phyloP scores from a whole-genome alignment of 2,888 invertebrate species.

The Chaetogeoica ovagalla region DNA sequence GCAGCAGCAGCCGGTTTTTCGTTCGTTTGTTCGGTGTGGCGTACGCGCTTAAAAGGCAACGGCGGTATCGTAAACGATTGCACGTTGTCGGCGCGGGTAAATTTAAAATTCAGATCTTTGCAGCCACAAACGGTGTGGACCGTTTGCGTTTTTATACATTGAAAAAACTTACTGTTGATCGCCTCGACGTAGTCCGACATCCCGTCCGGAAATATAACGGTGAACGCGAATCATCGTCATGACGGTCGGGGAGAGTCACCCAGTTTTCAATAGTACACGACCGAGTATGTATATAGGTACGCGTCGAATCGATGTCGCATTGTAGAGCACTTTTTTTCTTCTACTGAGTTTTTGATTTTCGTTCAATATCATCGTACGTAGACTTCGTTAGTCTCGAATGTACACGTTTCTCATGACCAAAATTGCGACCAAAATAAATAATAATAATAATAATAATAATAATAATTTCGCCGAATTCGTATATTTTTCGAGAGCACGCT shows the following conservation, averaged over 20 bases:
- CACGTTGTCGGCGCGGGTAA: slow-evolving; percentile 10
- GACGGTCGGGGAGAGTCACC: slow-evolving; percentile 36
- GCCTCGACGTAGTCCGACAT: background rate
- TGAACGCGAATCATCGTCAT: slow-evolving; percentile 24
- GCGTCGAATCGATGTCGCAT: too few relatives aligned
- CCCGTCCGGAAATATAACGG: slow-evolving; percentile 24
- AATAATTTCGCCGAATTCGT: too few relatives aligned
- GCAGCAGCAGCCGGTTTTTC: slow-evolving; percentile 25
- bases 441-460: too few relatives aligned
- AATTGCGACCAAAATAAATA: too few relatives aligned
- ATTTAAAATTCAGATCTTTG: too few relatives aligned
- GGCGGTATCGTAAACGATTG: slow-evolving; percentile 22
- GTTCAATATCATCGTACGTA: too few relatives aligned
- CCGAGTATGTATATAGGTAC: too few relatives aligned
- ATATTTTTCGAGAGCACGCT: too few relatives aligned
- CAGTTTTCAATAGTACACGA: slow-evolving; percentile 17
- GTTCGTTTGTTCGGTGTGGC: slow-evolving; percentile 14
- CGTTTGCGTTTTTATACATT: slow-evolving; percentile 11
- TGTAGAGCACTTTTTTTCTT: too few relatives aligned
- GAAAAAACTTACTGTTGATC: background rate
- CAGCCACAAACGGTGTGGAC: slow-evolving; percentile 7
- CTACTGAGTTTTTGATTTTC: too few relatives aligned
- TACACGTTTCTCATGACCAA: too few relatives aligned
- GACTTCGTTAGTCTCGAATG: too few relatives aligned
- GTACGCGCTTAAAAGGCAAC: slow-evolving; percentile 39